Conservation (phyloP, 2,113 vertebrate genomes). For the Ceyx margarethae region DNA sequence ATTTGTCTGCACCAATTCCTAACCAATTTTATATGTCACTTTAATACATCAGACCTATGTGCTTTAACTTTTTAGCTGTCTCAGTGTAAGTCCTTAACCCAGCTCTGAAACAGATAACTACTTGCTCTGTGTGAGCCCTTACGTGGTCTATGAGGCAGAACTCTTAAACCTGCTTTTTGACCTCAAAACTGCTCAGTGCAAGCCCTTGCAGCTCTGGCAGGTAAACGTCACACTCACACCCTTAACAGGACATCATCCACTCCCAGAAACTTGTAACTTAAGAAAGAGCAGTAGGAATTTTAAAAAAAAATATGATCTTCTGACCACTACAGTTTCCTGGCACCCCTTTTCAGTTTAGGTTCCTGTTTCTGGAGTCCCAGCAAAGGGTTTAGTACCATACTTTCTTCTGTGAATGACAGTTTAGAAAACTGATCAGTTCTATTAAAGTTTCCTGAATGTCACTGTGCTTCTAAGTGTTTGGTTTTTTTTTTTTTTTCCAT, state of each 20-base stretch:
- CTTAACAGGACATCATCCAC: neutral
- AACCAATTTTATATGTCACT: no score
- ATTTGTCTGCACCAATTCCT: no score
- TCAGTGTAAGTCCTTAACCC: no score
- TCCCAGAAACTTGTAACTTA: neutral
- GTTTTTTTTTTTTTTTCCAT: neutral
- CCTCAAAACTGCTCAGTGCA: no score
- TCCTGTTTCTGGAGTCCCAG: accelerated
- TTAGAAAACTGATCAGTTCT: neutral
- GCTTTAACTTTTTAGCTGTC: no score
- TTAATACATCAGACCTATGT: no score
- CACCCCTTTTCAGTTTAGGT: neutral
- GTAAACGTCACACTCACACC: no score
- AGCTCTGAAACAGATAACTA: no score
- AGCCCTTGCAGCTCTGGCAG: no score
- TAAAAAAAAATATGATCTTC: neutral
- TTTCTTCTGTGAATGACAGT: neutral
- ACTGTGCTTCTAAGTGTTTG: neutral
- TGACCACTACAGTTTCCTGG: neutral
- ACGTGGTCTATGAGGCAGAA: no score
- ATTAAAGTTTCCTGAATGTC: neutral
- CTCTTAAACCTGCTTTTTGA: no score
- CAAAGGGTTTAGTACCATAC: neutral
- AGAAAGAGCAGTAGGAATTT: neutral
- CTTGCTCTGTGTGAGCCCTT: no score